These are phyloP conservation scores for Empidonax alnorum DNA, from an alignment of 2,113 vertebrate genomes.

Conservation along the genomic window DNA sequence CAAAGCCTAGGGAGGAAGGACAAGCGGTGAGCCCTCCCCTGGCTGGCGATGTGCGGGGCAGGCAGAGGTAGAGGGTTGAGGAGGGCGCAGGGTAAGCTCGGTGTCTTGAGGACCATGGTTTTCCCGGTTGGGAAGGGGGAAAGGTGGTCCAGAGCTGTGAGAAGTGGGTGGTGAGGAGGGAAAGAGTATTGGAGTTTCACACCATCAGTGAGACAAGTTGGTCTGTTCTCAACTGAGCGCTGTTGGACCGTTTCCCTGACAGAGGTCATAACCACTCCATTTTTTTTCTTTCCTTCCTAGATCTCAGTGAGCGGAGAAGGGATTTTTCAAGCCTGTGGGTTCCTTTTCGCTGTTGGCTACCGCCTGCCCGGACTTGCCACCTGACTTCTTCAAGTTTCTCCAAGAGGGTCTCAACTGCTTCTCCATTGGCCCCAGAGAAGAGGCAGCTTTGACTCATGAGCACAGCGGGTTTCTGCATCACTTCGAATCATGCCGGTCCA, in stretches of 20 bases:
- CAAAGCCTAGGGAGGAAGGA: slow-evolving; percentile 60
- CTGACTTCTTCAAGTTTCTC: background rate
- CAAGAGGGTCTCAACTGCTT: background rate
- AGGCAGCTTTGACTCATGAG: background rate
- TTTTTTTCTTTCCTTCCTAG: slow-evolving; percentile 27
- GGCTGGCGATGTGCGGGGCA: slow-evolving; percentile 18
- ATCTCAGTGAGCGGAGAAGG: background rate
- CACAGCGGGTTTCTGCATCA: background rate
- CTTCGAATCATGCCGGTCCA: accelerated
- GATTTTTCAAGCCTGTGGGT: background rate
- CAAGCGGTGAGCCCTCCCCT: slow-evolving; percentile 27
- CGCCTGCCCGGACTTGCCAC: background rate
- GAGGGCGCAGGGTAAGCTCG: background rate
- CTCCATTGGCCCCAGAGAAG: background rate
- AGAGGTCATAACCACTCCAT: background rate
- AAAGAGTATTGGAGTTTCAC: background rate
- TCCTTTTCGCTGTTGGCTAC: background rate
- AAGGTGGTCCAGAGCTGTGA: background rate
- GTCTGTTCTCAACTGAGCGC: background rate
- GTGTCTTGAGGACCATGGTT: background rate
- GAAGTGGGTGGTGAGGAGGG: background rate
- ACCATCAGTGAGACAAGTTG: background rate
- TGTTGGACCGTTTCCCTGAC: background rate
- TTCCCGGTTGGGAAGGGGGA: accelerated
- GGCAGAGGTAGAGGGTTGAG: slow-evolving; percentile 4